A percentile compares a stretch with the other conserved stretches of the same genome.
phyloP scores from a whole-genome alignment of 2,797 vertebrate species.

The Hozukius guyotensis region DNA sequence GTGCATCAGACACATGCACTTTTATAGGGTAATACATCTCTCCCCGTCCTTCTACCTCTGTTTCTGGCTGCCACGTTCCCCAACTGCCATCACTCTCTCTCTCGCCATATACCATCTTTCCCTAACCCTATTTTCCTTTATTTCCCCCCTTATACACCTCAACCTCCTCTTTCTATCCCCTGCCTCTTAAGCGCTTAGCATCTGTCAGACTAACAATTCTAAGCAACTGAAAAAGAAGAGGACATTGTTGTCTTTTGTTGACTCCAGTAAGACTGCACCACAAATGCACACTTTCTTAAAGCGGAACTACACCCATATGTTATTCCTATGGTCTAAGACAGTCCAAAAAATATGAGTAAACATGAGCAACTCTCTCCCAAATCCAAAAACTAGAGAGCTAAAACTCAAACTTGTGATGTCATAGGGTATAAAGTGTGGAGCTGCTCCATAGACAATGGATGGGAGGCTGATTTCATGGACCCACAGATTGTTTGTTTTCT shows the following conservation, averaged over 20 bases:
- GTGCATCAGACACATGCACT: conserved; percentile 86
- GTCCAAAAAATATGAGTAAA: no score
- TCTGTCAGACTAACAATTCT: conserved; percentile 76
- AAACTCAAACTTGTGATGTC: no score
- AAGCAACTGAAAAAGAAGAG: conserved; percentile 38
- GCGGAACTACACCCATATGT: no score
- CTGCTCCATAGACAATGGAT: no score
- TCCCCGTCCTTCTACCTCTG: conserved; percentile 58
- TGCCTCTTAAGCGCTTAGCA: conserved; percentile 37
- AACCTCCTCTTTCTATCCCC: conserved; percentile 20
- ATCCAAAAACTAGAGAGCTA: no score
- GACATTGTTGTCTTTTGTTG: conserved; percentile 21
- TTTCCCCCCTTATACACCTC: conserved; percentile 14
- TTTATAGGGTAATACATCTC: conserved; percentile 86
- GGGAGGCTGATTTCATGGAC: no score
- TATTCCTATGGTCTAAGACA: no score
- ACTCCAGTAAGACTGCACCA: conserved; percentile 20
- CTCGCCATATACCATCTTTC: conserved; percentile 44
- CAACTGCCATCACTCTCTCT: conserved; percentile 57
- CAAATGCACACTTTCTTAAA: conserved; percentile 13
- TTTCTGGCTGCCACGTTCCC: conserved; percentile 58
- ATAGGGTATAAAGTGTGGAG: no score
- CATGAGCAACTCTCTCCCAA: no score
- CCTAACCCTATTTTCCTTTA: conserved; percentile 43
- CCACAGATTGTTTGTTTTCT: no score